A percentile compares a stretch with the other conserved stretches of the same genome.
phyloP scores from a whole-genome alignment of 2,797 vertebrate species.

The Carcharodon carcharias region DNA sequence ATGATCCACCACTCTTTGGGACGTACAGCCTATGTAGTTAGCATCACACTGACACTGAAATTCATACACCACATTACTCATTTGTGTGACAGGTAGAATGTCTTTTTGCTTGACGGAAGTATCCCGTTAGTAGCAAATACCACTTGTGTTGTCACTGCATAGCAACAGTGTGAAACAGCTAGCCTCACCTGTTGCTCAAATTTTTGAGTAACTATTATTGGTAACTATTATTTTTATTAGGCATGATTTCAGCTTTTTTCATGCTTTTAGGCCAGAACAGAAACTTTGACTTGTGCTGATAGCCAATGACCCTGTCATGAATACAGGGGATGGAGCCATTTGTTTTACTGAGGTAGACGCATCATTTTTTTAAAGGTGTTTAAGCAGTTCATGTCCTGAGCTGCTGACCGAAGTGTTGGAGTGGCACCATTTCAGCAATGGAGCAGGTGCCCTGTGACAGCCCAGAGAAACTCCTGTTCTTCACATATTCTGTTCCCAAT shows the following conservation, averaged over 20 bases:
- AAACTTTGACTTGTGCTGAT: background rate
- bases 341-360: background rate
- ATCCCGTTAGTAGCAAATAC: too few species aligned
- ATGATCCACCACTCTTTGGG: too few species aligned
- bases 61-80: too few species aligned
- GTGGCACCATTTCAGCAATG: background rate
- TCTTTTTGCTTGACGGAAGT: too few species aligned
- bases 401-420: background rate
- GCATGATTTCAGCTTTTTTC: background rate
- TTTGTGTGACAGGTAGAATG: too few species aligned
- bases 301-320: background rate
- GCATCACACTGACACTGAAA: too few species aligned
- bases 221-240: background rate
- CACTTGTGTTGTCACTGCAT: too few species aligned
- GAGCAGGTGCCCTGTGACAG: too few species aligned
- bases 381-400: background rate
- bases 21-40: too few species aligned
- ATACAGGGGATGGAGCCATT: background rate
- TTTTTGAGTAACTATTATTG: too few species aligned
- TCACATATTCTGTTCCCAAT: background rate
- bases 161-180: too few species aligned
- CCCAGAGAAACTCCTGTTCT: background rate
- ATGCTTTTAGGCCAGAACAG: background rate
- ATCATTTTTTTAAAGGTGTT: background rate
- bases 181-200: too few species aligned